A percentile compares a stretch with the other conserved stretches of the same genome.
phyloP scores from a whole-genome alignment of 2,113 vertebrate species.

The Tragelaphus strepsiceros region DNA sequence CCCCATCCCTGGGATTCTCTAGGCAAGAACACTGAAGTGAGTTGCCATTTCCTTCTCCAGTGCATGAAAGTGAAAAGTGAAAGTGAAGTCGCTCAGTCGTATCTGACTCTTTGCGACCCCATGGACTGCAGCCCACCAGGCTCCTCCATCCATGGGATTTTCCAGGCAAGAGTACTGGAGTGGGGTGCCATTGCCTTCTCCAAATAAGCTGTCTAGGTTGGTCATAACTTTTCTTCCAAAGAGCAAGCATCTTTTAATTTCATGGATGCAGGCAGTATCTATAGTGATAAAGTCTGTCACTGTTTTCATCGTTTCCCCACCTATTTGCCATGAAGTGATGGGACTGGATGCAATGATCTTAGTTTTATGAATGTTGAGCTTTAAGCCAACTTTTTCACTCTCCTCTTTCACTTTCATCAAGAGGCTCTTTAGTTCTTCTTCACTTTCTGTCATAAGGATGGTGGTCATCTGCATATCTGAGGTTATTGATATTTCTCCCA shows the following conservation, averaged over 20 bases:
- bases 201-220: not conserved
- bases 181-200: too few relatives aligned
- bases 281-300: not conserved
- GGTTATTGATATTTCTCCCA: not conserved
- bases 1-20: too few relatives aligned
- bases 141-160: too few relatives aligned
- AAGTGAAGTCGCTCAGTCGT: too few relatives aligned
- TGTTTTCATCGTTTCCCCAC: not conserved
- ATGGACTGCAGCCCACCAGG: too few relatives aligned
- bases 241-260: not conserved
- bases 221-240: not conserved
- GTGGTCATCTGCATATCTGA: not conserved
- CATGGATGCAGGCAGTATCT: not conserved
- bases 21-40: too few relatives aligned
- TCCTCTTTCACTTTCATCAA: not conserved
- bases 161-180: too few relatives aligned
- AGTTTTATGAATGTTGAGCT: not conserved
- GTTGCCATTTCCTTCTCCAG: too few relatives aligned
- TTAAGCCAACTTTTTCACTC: not conserved
- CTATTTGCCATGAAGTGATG: not conserved
- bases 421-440: not conserved
- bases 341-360: not conserved
- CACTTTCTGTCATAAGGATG: not conserved
- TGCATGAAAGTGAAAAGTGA: too few relatives aligned
- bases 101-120: too few relatives aligned